Base-by-base conservation (phyloP, 2,888 invertebrate species). In the Cataglyphis cursor region DNA sequence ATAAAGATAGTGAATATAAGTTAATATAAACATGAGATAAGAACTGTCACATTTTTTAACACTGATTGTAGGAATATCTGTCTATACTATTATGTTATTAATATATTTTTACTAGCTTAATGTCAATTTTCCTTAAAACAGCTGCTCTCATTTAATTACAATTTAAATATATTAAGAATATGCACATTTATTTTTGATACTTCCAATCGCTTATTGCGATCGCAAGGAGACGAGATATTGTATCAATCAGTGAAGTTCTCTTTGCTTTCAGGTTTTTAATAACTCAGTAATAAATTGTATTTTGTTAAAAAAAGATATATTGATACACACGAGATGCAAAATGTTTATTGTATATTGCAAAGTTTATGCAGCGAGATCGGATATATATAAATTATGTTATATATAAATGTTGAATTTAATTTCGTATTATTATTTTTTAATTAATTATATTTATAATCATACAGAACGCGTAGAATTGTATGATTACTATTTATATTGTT, bases 361-460 rank as follows among this genome's bases (percentile, higher is more conserved):
- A 31, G 3, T 51, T 68, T 31, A 6, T 28, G n/a, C 44, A 28
- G 10, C 9, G 38, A 66, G n/a, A 48, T 24, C 18, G 28, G 10
- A 18, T 12, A 66, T 48, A 3, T 44, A 24, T 28, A 6, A 28
- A 28, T 35, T 12, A n/a, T 31, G 28, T 10, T 28, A 6, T 8
- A 68, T 31, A 51, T 51, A 51, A 8, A n/a, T 12, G 6, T n/a
- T 12, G 12, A 66, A 28, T 12, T 10, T 66, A 66, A 66, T 41
- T 24, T 66, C 4, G 15, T 24, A 9, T 44, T 28, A 10, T 44
- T 18, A 9, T 9, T 18, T 9, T 48, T 28, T 15, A 15, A 21
- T 31, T 9, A 68, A 68, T 68, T 65, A 48, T 28, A 48, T 18
- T 68, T 68, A n/a, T 28, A 28, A 28, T 41, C 24, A 18, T 35